phyloP scores from a whole-genome alignment of 2,113 vertebrate species.

The Steatornis caripensis region DNA sequence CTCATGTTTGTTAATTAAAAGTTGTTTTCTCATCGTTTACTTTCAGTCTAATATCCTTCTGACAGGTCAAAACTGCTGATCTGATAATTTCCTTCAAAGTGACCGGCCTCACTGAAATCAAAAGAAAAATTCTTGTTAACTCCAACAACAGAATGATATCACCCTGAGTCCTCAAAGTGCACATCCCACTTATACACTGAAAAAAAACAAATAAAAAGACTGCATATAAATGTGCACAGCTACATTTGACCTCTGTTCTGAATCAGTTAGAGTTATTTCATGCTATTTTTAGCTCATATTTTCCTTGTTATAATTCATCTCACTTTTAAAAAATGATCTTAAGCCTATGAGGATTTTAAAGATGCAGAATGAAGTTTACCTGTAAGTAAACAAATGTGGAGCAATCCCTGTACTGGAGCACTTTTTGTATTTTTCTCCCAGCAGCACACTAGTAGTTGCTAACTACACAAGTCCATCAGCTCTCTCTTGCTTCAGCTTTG shows the following conservation, averaged over 20 bases:
- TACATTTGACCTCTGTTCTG: background rate
- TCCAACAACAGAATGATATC: background rate
- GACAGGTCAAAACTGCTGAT: slow-evolving; percentile 27
- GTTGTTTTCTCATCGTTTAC: slow-evolving; percentile 45
- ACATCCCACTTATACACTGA: background rate
- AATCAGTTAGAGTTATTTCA: background rate
- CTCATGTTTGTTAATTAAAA: slow-evolving; percentile 58
- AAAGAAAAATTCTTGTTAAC: background rate
- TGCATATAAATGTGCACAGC: background rate
- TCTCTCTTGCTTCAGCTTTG: background rate
- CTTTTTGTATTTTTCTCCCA: background rate
- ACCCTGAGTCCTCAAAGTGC: background rate
- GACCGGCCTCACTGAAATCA: background rate
- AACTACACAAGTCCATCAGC: background rate
- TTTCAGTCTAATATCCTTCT: background rate
- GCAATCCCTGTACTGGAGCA: background rate
- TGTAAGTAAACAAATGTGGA: background rate
- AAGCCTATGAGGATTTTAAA: background rate
- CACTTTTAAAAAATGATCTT: accelerated
- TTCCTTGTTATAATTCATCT: background rate
- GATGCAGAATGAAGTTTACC: background rate
- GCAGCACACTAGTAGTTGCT: background rate
- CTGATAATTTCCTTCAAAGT: slow-evolving; percentile 5
- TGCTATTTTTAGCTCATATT: background rate
- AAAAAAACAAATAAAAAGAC: background rate